phyloP scores from a whole-genome alignment of 2,113 vertebrate species.

The Plecotus auritus region DNA sequence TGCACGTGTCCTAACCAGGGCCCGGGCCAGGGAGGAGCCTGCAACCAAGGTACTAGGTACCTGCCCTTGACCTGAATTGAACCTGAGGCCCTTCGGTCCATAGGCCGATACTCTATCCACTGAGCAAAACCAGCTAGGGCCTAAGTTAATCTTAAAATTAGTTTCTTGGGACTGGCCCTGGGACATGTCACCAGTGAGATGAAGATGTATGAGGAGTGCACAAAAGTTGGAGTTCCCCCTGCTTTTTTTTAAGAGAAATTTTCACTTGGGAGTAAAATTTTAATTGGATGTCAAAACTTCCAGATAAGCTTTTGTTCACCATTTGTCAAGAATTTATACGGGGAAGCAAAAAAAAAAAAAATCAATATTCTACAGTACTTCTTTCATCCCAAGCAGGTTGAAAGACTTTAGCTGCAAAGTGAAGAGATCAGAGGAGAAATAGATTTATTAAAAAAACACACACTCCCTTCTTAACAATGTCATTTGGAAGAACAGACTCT shows the following conservation, averaged over 20 bases:
- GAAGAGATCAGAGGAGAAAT: constrained; percentile 67
- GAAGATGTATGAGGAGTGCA: not conserved
- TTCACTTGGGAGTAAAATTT: constrained; percentile 60
- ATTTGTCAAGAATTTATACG: constrained; percentile 69
- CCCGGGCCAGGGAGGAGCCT: too few relatives aligned
- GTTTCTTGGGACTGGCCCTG: not conserved
- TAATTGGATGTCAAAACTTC: constrained; percentile 66
- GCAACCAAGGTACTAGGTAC: too few relatives aligned
- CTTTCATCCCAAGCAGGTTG: constrained; percentile 70
- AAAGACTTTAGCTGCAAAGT: constrained; percentile 64
- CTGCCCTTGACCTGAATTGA: too few relatives aligned
- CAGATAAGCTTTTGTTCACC: constrained; percentile 67
- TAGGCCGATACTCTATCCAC: too few relatives aligned
- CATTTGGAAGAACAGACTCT: constrained; percentile 54
- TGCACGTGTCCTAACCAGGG: too few relatives aligned
- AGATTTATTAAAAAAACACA: constrained; percentile 20
- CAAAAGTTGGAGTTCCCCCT: not conserved
- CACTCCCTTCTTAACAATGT: not conserved
- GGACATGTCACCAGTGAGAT: not conserved
- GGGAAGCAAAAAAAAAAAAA: constrained; percentile 52
- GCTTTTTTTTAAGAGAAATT: not conserved
- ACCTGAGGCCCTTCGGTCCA: too few relatives aligned
- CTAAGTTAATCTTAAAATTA: not conserved
- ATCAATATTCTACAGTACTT: constrained; percentile 62
- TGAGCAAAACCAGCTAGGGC: too few relatives aligned